Conservation (phyloP, 53 echinoderm and acorn worm species). For the Echinometra lucunter region DNA sequence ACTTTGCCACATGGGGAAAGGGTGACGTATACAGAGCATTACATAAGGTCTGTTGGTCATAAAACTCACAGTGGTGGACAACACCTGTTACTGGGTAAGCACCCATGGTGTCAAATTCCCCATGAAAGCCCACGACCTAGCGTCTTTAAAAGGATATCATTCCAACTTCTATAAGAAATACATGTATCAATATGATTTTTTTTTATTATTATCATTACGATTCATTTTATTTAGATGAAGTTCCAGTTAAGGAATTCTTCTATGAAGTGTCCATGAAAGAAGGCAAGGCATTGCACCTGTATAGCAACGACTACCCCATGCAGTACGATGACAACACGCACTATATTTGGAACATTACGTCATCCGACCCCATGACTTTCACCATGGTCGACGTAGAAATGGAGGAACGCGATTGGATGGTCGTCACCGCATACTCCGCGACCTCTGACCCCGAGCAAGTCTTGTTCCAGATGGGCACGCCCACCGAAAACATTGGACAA, state of each 20-base stretch:
- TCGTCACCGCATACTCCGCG: neutral
- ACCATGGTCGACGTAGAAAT: slow-evolving; percentile 52
- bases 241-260: neutral
- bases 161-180: neutral
- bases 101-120: no score
- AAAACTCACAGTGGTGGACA: no score
- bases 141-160: no score
- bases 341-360: slow-evolving; percentile 65
- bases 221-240: neutral
- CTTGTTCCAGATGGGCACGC: neutral
- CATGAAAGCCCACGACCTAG: no score
- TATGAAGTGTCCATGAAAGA: neutral
- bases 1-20: no score
- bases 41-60: no score
- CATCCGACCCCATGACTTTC: neutral
- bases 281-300: slow-evolving; percentile 32
- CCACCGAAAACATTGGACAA: neutral
- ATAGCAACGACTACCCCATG: slow-evolving; percentile 55
- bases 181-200: neutral
- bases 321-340: slow-evolving; percentile 37
- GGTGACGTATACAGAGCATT: no score
- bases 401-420: slow-evolving; percentile 55
- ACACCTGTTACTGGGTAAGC: no score
- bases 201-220: no score
- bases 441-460: neutral